phyloP scores from a whole-genome alignment of 2,113 vertebrate genomes.

The Ictalurus furcatus region DNA sequence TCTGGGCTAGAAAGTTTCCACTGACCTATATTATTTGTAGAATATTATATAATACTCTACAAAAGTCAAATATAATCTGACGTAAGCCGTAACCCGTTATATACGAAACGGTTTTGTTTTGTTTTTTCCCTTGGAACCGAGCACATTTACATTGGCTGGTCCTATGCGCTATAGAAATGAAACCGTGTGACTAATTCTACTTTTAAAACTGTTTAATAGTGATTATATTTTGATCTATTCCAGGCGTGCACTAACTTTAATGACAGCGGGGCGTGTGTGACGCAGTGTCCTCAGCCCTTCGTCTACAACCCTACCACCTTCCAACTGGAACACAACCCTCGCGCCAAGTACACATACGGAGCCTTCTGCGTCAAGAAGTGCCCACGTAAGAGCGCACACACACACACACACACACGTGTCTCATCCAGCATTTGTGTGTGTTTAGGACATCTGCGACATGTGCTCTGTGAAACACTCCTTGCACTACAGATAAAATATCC shows the following conservation, averaged over 20 bases:
- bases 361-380: constrained; percentile 99
- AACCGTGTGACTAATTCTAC: background rate
- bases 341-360: constrained; percentile 96
- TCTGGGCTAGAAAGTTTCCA: too few relatives aligned
- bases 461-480: too few relatives aligned
- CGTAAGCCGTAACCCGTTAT: background rate
- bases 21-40: too few relatives aligned
- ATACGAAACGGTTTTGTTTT: too few relatives aligned
- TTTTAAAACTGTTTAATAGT: background rate
- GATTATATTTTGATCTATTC: constrained; percentile 23
- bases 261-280: constrained; percentile 96
- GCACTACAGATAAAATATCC: too few relatives aligned
- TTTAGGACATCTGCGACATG: background rate
- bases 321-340: constrained; percentile 92
- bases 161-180: too few relatives aligned
- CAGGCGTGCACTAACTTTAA: constrained; percentile 99
- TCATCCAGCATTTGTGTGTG: background rate
- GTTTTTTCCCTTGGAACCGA: background rate
- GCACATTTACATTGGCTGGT: background rate
- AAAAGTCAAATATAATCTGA: background rate
- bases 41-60: background rate
- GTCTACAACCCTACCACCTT: constrained; percentile 97
- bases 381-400: constrained; percentile 81
- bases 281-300: constrained; percentile 94
- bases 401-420: constrained; percentile 11